Base-by-base conservation (phyloP, 2,888 invertebrate species). In the Eudasyphora cyanicolor region DNA sequence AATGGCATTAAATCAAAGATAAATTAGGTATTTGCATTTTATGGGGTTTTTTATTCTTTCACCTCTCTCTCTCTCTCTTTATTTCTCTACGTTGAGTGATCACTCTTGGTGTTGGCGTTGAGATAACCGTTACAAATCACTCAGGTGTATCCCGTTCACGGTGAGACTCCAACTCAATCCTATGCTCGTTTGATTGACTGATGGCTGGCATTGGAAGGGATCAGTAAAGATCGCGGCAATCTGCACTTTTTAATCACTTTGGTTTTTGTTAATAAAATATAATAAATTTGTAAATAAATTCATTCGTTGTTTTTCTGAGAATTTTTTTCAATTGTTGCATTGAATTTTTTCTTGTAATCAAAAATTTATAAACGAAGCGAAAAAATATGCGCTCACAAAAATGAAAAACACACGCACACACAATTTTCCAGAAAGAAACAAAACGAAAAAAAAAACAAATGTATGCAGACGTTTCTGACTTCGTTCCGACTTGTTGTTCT, bases 401-500 rank as follows among this genome's bases (percentile, higher is more conserved):
- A n/a, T n/a, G 60, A 29, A 19, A 60, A 60, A 60, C 49, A 60
- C 60, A 60, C 60, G 24, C 60, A 60, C 29, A 60, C 60, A 60
- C 60, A 60, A 29, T 60, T 60, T 60, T 60, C 60, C 60, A 60
- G 27, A 57, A 57, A 57, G 45, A 45, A 45, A 45, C 3, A 45
- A 45, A 45, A 45, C 12, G n/a, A 45, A 7, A n/a, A 45, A 45
- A n/a, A 49, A 49, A 49, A 49, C 49, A 14, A 74, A 60, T 38
- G 57, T 38, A 14, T 64, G 67, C 64, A 51, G 54, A 32, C 49
- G 80, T 38, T n/a, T 45, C n/a, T 69, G 78, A 57, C 69, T 80
- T 78, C 84, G 87, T 87, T 87, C 88, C 88, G 89, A 90, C 89
- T 89, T 89, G 89, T 89, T 89, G 90, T 87, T 89, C 80, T 84